A percentile compares a stretch with the other conserved stretches of the same genome.
Evolutionary conservation across 2,113 vertebrate species (phyloP).

Genomic region (Prolemur simus): DNA sequence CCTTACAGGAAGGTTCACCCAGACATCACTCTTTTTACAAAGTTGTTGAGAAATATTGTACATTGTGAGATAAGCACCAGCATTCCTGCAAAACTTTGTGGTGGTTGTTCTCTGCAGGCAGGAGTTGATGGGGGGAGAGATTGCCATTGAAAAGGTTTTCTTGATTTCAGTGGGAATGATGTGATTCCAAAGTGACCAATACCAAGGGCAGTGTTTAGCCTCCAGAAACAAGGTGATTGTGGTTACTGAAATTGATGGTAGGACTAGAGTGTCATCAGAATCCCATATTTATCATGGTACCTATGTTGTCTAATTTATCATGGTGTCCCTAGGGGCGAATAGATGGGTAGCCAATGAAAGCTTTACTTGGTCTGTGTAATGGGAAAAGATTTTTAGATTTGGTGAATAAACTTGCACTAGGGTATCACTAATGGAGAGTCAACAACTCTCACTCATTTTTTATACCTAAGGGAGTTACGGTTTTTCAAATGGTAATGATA

Average conservation of each 20-base stretch:
- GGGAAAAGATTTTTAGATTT: not conserved
- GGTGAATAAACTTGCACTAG: not conserved
- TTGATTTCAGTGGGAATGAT: not conserved
- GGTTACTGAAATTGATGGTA: not conserved
- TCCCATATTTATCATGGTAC: not conserved
- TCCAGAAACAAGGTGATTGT: not conserved
- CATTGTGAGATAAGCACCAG: accelerated
- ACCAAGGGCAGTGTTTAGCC: not conserved
- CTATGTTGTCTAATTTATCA: not conserved
- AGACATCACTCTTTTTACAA: not conserved
- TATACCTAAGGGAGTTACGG: not conserved
- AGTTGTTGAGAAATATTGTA: not conserved
- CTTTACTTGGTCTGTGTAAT: not conserved
- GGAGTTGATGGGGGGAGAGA: not conserved
- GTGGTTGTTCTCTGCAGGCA: not conserved
- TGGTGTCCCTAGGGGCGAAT: not conserved
- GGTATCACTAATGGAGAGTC: not conserved
- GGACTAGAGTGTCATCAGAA: not conserved
- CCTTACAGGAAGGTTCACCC: not conserved
- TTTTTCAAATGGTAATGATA: not conserved
- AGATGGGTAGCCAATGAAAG: not conserved
- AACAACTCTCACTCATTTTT: not conserved
- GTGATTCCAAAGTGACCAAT: not conserved
- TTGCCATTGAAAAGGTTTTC: not conserved
- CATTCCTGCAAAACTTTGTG: not conserved